phyloP scores from a whole-genome alignment of 2,888 invertebrate genomes.

The Metallyticus violacea region DNA sequence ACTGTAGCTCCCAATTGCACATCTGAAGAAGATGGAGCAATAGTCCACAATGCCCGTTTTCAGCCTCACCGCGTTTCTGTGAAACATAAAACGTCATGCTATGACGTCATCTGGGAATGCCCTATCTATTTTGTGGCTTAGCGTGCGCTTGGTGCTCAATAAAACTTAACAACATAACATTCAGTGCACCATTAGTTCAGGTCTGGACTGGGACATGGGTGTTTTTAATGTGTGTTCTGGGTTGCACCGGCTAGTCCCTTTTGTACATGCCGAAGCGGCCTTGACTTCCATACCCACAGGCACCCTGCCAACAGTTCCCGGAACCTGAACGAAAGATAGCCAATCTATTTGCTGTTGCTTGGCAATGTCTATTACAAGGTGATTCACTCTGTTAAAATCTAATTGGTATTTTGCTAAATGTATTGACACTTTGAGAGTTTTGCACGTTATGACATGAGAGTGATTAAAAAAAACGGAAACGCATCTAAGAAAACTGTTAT shows the following conservation, averaged over 20 bases:
- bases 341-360: too few species aligned
- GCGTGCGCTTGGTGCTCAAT: neutral
- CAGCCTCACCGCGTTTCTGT: neutral
- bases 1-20: too few species aligned
- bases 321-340: neutral
- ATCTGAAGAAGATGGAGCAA: too few species aligned
- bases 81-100: neutral
- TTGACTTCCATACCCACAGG: neutral
- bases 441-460: too few species aligned
- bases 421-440: too few species aligned
- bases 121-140: neutral
- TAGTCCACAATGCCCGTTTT: too few species aligned
- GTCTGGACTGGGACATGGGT: neutral
- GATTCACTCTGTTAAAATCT: too few species aligned
- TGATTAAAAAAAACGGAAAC: too few species aligned
- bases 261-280: neutral
- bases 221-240: neutral
- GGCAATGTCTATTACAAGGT: too few species aligned
- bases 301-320: neutral
- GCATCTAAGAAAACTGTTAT: too few species aligned
- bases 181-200: neutral
- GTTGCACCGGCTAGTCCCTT: neutral
- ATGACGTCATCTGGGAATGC: neutral
- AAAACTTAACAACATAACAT: neutral
- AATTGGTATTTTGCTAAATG: too few species aligned